Evolutionary conservation across 2,113 vertebrate species (phyloP).

Genomic region (Eolophus roseicapilla): DNA sequence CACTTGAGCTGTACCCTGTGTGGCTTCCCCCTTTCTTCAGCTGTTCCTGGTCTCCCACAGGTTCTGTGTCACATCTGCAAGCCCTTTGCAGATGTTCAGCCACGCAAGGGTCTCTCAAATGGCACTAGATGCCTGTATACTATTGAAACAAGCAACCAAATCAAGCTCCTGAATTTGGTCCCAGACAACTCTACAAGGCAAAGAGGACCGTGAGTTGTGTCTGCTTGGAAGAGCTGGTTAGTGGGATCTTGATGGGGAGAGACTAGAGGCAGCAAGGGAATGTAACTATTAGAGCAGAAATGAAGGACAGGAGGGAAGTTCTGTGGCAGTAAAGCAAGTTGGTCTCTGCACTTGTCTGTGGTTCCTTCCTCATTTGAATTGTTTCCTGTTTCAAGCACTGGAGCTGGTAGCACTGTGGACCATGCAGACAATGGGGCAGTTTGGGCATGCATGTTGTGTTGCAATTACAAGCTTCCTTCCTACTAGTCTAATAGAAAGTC

Average conservation of each 20-base stretch:
- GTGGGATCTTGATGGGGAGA: not conserved
- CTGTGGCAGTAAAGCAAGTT: not conserved
- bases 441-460: not conserved
- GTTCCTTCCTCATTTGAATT: not conserved
- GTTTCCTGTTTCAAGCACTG: not conserved
- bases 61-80: not conserved
- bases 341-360: not conserved
- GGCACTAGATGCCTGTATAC: not conserved
- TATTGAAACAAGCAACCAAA: not conserved
- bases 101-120: not conserved
- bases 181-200: not conserved
- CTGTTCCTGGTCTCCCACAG: not conserved
- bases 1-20: not conserved
- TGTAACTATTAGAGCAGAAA: not conserved
- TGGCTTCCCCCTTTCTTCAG: not conserved
- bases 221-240: not conserved
- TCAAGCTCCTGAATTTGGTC: not conserved
- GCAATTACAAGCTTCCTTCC: not conserved
- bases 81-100: not conserved
- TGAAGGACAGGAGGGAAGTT: not conserved
- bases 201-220: not conserved
- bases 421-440: not conserved
- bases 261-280: not conserved
- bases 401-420: not conserved
- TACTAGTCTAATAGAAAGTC: not conserved